phyloP scores from a whole-genome alignment of 2,113 vertebrate species.

The Phaethon lepturus region DNA sequence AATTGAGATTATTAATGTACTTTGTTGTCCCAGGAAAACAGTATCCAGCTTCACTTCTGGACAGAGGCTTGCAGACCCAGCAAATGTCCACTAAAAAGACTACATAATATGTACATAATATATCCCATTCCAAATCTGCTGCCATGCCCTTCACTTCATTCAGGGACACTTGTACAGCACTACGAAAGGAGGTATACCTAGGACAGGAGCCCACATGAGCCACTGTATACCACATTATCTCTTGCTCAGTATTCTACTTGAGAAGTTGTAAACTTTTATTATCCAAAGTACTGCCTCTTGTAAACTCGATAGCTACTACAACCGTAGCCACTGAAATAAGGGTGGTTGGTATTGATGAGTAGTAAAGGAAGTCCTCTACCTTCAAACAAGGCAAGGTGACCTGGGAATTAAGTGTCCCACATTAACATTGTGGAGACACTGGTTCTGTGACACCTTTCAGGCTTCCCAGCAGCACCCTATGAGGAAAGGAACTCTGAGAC shows the following conservation, averaged over 20 bases:
- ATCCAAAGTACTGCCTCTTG: not conserved
- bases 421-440: not conserved
- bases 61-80: not conserved
- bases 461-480: conserved; percentile 22
- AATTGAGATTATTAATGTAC: not conserved
- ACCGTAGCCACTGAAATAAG: not conserved
- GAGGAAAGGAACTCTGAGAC: not conserved
- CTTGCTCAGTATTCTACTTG: not conserved
- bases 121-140: not conserved
- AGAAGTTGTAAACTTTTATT: not conserved
- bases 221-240: not conserved
- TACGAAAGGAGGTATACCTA: not conserved
- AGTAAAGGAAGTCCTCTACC: not conserved
- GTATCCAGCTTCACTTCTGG: not conserved
- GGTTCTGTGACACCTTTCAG: not conserved
- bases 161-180: not conserved
- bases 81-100: not conserved
- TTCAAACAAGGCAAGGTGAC: not conserved
- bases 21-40: not conserved
- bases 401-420: not conserved
- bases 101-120: not conserved
- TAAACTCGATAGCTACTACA: not conserved
- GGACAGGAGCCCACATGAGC: not conserved
- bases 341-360: not conserved
- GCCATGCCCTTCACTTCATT: not conserved